These are phyloP conservation scores for Acrossocheilus wenchowensis DNA, from an alignment of 2,797 vertebrate species.

Conservation along the genomic window DNA sequence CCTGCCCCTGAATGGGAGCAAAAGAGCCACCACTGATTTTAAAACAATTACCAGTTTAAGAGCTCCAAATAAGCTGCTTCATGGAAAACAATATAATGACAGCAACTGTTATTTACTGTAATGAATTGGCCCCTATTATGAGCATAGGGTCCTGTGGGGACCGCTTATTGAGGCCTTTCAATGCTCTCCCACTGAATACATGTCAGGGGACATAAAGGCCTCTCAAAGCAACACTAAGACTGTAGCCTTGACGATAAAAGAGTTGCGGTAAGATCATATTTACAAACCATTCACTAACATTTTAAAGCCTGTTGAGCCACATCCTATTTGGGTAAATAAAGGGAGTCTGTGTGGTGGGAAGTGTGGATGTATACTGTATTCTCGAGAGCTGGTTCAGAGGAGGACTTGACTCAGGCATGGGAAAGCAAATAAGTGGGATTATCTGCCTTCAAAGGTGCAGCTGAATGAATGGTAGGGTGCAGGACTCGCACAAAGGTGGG, in stretches of 20 bases:
- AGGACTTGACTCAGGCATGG: slow-evolving; percentile 78
- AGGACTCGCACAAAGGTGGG: slow-evolving; percentile 74
- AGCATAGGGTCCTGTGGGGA: slow-evolving; percentile 68
- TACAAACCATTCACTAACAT: slow-evolving; percentile 76
- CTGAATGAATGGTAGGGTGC: slow-evolving; percentile 73
- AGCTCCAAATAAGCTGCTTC: slow-evolving; percentile 69
- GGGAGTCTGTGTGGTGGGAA: slow-evolving; percentile 45
- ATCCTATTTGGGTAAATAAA: slow-evolving; percentile 79
- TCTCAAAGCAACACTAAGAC: slow-evolving; percentile 74
- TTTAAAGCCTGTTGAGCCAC: slow-evolving; percentile 77
- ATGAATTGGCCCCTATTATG: slow-evolving; percentile 73
- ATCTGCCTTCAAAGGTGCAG: slow-evolving; percentile 76
- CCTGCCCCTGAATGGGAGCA: slow-evolving; percentile 48
- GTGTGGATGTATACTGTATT: slow-evolving; percentile 74
- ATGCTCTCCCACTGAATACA: slow-evolving; percentile 75
- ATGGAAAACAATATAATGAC: slow-evolving; percentile 70
- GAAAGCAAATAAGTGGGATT: slow-evolving; percentile 83
- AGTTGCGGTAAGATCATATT: slow-evolving; percentile 78
- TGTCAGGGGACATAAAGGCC: slow-evolving; percentile 75
- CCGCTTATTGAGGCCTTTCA: slow-evolving; percentile 72
- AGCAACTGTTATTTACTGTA: slow-evolving; percentile 77
- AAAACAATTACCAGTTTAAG: slow-evolving; percentile 71
- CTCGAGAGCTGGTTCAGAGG: slow-evolving; percentile 76
- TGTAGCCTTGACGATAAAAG: slow-evolving; percentile 75
- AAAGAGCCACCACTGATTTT: slow-evolving; percentile 67